Evolutionary conservation across 2,888 invertebrate species (phyloP), one percentile per base, ranked within the genome.

Genomic region (Tachina lurida): DNA sequence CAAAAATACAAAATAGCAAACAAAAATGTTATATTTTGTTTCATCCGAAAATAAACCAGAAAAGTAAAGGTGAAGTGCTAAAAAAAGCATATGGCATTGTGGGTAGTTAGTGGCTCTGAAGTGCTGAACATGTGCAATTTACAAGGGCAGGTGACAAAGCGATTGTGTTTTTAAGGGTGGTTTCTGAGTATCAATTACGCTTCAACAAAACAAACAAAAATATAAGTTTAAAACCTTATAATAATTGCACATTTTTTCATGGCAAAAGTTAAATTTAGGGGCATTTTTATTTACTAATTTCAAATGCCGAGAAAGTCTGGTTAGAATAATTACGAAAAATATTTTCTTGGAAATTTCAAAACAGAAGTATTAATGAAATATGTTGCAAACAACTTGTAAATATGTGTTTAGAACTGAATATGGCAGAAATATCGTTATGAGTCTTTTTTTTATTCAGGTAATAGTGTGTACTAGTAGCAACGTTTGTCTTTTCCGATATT

Each of bases 141-240:
- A 22, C 56, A 67, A 49, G 76, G 76, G 60, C 84, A 84, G 84
- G 80, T 84, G 84, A 60, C 8, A 80, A 60, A 65, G 58, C 12
- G 4, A 17, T 67, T 67, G 15, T 49, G 22, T 49, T 19, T 17
- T 31, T 62, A 78, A 63, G 62, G 79, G 79, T 71, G 49, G 70
- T 15, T 71, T 45, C 17, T 41, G n/a, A 19, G 49, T 19, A 58
- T 9, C 2, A 62, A 75, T 60, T 54, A 17, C 22, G 2, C 47
- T 15, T 13, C n/a, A 10, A 68, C 10, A 0, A 39, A n/a, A 19
- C 13, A 58, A 31, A 19, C 15, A 8, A 4, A 75, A 54, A 47
- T 47, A 31, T 49, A 22, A 41, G 10, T n/a, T 17, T 31, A 3
- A 31, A 31, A 31, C 31, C 31, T 31, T n/a, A 17, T 17, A 62